These are phyloP conservation scores for Mactra quadrangularis DNA, from an alignment of 1,140 invertebrate species.

Conservation along the genomic window DNA sequence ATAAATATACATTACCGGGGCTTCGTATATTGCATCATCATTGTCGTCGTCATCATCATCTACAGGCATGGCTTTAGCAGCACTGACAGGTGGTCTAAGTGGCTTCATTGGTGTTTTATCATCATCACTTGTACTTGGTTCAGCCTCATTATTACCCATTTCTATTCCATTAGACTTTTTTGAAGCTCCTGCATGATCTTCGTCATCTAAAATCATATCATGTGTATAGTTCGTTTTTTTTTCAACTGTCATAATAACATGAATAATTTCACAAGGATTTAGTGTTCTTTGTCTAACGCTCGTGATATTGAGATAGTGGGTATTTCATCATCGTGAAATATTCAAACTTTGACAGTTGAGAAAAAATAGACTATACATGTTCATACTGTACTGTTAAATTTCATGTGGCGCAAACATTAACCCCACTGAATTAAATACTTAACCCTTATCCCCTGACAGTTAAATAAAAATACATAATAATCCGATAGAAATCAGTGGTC, in stretches of 20 bases:
- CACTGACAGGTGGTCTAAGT: conserved; percentile 1
- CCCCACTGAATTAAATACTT: no score
- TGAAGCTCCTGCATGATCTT: neutral
- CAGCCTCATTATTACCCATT: conserved; percentile 44
- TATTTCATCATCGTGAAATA: no score
- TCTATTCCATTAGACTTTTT: conserved; percentile 33
- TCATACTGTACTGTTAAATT: neutral
- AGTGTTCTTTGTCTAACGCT: no score
- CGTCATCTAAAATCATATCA: neutral
- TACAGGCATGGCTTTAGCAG: conserved; percentile 17
- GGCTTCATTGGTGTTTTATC: neutral
- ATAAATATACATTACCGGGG: no score
- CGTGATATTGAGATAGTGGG: no score
- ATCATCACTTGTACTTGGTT: neutral
- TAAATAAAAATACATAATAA: no score
- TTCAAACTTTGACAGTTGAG: no score
- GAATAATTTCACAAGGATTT: neutral
- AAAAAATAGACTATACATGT: no score
- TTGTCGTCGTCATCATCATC: conserved; percentile 71
- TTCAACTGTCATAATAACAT: neutral
- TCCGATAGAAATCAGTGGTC: no score
- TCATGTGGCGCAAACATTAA: no score
- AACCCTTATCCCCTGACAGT: no score
- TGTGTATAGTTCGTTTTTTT: neutral
- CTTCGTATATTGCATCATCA: conserved; percentile 72